These are phyloP conservation scores for Eulemur rubriventer DNA, from an alignment of 2,797 vertebrate species.

Conservation along the genomic window DNA sequence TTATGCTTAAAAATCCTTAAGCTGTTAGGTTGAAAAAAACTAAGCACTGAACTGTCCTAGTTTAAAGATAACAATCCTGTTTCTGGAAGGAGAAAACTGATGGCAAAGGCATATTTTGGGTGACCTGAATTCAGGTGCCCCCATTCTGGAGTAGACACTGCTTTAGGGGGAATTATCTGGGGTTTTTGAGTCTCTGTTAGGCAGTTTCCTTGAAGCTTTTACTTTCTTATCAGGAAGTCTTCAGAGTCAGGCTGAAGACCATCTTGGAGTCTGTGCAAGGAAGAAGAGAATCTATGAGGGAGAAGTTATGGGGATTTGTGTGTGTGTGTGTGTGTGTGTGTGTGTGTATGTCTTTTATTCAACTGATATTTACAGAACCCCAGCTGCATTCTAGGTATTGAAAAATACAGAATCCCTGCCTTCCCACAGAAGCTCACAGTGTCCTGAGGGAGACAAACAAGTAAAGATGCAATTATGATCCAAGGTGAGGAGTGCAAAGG, in stretches of 20 bases:
- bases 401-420: not conserved
- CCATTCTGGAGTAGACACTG: not conserved
- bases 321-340: too few species aligned
- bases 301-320: not conserved
- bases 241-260: not conserved
- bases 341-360: not conserved
- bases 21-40: not conserved
- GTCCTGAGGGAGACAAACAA: not conserved
- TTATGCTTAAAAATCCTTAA: not conserved
- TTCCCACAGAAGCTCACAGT: not conserved
- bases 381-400: not conserved
- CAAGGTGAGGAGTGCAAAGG: not conserved
- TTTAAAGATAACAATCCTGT: not conserved
- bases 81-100: not conserved
- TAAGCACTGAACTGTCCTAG: not conserved
- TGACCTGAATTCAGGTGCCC: not conserved
- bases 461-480: not conserved
- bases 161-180: not conserved
- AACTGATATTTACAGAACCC: not conserved
- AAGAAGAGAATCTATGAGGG: not conserved
- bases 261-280: not conserved
- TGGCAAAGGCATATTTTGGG: not conserved
- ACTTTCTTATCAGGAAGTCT: slow-evolving; percentile 10
- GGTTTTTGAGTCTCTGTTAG: not conserved
- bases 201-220: not conserved